These are phyloP conservation scores for Temnothorax curvispinosus DNA, from an alignment of 1,140 invertebrate genomes.

Conservation along the genomic window DNA sequence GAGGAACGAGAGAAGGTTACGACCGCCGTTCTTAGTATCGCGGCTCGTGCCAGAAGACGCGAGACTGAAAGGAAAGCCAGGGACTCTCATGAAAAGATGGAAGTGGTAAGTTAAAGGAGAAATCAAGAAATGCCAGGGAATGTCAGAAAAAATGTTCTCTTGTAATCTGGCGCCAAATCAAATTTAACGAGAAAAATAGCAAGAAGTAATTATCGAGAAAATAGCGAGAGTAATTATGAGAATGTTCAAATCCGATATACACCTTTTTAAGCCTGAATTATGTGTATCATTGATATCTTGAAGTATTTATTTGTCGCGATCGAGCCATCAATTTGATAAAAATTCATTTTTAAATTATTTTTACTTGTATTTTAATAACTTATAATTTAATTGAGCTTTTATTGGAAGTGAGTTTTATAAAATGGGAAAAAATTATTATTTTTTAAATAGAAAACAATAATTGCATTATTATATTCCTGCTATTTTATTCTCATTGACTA, in stretches of 20 bases:
- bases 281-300: not conserved
- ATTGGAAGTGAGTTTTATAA: not conserved
- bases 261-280: not conserved
- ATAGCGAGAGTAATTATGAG: too few species aligned
- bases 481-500: not conserved
- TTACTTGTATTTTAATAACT: not conserved
- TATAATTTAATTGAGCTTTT: not conserved
- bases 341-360: not conserved
- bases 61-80: conserved; percentile 88
- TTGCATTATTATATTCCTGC: not conserved
- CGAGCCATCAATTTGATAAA: not conserved
- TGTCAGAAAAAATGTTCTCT: not conserved
- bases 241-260: not conserved
- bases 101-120: conserved; percentile 86
- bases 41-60: conserved; percentile 94
- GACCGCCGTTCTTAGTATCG: conserved; percentile 98
- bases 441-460: too few species aligned
- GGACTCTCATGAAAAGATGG: conserved; percentile 90
- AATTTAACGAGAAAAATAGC: too few species aligned
- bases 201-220: too few species aligned
- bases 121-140: not conserved
- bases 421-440: not conserved
- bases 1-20: conserved; percentile 98
- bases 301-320: not conserved
- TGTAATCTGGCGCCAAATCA: not conserved